phyloP scores from a whole-genome alignment of 2,888 invertebrate species.

The Caenorhabditis auriculariae region DNA sequence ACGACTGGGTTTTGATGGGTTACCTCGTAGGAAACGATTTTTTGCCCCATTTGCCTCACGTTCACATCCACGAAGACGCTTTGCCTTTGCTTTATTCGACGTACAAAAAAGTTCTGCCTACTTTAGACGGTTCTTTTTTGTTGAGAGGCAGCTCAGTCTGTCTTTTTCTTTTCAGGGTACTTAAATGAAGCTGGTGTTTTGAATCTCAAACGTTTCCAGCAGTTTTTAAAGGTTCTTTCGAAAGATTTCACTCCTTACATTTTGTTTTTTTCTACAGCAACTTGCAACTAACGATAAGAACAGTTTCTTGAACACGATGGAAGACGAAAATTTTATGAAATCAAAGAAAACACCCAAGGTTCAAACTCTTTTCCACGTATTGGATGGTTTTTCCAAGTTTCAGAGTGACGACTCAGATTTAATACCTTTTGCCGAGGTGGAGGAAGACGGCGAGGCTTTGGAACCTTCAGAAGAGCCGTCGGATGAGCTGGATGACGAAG shows the following conservation, averaged over 20 bases:
- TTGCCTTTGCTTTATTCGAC: constrained; percentile 76
- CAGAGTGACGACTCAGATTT: not conserved
- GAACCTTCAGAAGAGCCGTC: too few relatives aligned
- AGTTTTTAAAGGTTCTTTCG: constrained; percentile 69
- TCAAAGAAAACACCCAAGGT: constrained; percentile 5
- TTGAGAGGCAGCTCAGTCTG: constrained; percentile 14
- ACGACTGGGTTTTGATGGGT: constrained; percentile 81
- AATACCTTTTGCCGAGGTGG: constrained; percentile 1
- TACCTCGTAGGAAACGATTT: constrained; percentile 83
- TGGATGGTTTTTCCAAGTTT: not conserved
- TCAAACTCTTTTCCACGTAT: not conserved
- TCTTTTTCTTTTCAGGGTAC: constrained; percentile 83
- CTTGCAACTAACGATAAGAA: too few relatives aligned
- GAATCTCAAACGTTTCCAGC: constrained; percentile 81
- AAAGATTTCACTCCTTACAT: constrained; percentile 31
- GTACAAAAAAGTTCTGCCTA: constrained; percentile 81
- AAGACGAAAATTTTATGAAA: constrained; percentile 19
- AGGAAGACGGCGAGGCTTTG: constrained; percentile 64
- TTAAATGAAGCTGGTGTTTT: constrained; percentile 86
- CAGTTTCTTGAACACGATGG: too few relatives aligned
- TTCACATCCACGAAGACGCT: constrained; percentile 89
- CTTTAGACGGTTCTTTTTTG: constrained; percentile 83
- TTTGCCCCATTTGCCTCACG: constrained; percentile 89
- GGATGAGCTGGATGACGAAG: too few relatives aligned
- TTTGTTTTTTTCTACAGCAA: constrained; percentile 5